These are phyloP conservation scores for Piliocolobus tephrosceles DNA, from an alignment of 2,113 vertebrate genomes.

Conservation along the genomic window DNA sequence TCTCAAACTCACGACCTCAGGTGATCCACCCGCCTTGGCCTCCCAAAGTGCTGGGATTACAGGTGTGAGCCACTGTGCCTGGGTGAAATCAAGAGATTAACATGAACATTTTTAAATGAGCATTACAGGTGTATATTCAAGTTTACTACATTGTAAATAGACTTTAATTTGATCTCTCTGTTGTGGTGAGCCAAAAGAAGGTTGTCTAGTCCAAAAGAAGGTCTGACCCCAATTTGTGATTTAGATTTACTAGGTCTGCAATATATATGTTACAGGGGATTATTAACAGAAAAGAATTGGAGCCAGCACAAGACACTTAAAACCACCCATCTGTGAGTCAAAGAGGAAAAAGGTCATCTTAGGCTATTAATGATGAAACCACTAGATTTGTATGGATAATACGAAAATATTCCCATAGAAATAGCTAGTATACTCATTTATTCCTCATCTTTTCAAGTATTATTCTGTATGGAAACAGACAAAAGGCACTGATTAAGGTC, in stretches of 20 bases:
- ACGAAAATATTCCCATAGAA: not conserved
- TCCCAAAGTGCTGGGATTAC: no score
- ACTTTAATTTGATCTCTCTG: conserved; percentile 8
- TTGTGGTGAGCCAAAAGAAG: not conserved
- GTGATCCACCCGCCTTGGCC: no score
- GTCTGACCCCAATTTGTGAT: not conserved
- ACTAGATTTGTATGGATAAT: not conserved
- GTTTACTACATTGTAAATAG: not conserved
- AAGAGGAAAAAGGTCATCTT: conserved; percentile 7
- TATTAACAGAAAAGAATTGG: not conserved
- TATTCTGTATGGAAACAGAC: not conserved
- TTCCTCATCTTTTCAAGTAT: not conserved
- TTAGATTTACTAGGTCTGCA: not conserved
- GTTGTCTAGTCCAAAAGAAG: not conserved
- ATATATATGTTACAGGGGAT: not conserved
- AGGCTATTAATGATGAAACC: not conserved
- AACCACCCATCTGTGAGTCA: not conserved
- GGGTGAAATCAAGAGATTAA: not conserved
- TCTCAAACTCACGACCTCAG: no score
- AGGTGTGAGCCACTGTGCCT: no score
- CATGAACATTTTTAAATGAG: conserved; percentile 22
- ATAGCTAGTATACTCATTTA: not conserved
- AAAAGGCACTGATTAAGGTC: not conserved
- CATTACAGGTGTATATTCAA: not conserved
- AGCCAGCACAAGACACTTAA: not conserved